Evolutionary conservation across 1,140 invertebrate species (phyloP).

Genomic region (Zaprionus tsacasi): DNA sequence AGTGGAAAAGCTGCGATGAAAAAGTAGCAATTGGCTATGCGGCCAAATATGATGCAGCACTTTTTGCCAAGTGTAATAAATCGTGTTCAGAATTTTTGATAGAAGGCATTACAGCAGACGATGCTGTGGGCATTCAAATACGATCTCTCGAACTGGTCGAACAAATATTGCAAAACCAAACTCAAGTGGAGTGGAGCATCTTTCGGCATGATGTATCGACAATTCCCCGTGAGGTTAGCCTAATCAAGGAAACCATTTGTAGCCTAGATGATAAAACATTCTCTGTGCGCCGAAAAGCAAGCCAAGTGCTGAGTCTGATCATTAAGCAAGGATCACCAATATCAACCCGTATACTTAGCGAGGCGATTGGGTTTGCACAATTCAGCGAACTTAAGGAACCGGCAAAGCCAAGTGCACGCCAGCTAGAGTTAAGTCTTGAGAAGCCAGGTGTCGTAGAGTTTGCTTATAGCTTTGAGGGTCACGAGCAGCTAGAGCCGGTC

Average conservation of each 20-base stretch:
- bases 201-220: slow-evolving; percentile 78
- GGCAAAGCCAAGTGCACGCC: slow-evolving; percentile 31
- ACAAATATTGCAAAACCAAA: slow-evolving; percentile 69
- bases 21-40: slow-evolving; percentile 77
- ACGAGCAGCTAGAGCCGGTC: slow-evolving; percentile 56
- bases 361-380: slow-evolving; percentile 64
- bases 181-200: slow-evolving; percentile 76
- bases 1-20: slow-evolving; percentile 72
- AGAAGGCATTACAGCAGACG: slow-evolving; percentile 65
- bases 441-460: slow-evolving; percentile 55
- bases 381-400: slow-evolving; percentile 54
- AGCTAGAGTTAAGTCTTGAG: slow-evolving; percentile 60
- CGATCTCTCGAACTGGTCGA: slow-evolving; percentile 69
- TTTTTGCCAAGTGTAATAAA: slow-evolving; percentile 78
- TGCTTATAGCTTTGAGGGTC: slow-evolving; percentile 70
- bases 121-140: slow-evolving; percentile 65
- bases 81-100: slow-evolving; percentile 66
- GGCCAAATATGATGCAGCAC: slow-evolving; percentile 79
- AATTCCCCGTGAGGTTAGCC: slow-evolving; percentile 71
- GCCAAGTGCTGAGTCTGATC: slow-evolving; percentile 63
- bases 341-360: slow-evolving; percentile 67
- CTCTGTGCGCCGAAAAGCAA: slow-evolving; percentile 71
- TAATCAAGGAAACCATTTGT: slow-evolving; percentile 64
- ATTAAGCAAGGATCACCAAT: slow-evolving; percentile 71
- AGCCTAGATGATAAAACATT: slow-evolving; percentile 71